Conservation (phyloP, 2,888 invertebrate genomes). For the Syritta pipiens region DNA sequence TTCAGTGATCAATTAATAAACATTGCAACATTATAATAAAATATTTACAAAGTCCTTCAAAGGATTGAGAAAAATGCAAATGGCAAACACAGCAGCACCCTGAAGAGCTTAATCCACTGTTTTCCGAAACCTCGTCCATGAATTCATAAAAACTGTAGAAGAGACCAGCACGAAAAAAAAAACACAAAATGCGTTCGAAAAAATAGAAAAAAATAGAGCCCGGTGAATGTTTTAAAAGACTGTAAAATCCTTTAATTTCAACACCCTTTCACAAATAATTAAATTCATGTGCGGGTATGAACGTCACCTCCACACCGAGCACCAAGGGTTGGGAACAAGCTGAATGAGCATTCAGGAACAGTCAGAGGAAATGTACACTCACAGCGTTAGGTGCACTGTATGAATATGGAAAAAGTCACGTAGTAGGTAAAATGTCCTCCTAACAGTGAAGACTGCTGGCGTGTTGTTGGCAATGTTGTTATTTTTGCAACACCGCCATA, state of each 20-base stretch:
- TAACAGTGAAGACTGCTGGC: constrained; percentile 24
- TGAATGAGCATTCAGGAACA: constrained; percentile 50
- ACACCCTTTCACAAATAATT: constrained; percentile 49
- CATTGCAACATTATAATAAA: constrained; percentile 13
- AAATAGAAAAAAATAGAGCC: constrained; percentile 1
- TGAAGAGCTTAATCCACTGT: constrained; percentile 32
- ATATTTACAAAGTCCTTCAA: constrained; percentile 11
- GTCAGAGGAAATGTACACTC: constrained; percentile 40
- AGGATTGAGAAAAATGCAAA: constrained; percentile 29
- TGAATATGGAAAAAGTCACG: constrained; percentile 53
- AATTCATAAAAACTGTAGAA: background rate
- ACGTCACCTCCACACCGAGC: background rate
- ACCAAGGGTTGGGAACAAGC: constrained; percentile 19
- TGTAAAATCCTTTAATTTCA: constrained; percentile 40
- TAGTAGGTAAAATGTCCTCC: constrained; percentile 44
- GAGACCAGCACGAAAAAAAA: background rate
- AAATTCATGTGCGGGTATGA: constrained; percentile 42
- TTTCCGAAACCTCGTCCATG: constrained; percentile 25
- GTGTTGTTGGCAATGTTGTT: constrained; percentile 39
- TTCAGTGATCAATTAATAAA: constrained; percentile 16
- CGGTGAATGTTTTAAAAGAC: constrained; percentile 18
- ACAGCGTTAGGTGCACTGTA: constrained; percentile 33
- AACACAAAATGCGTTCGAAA: constrained; percentile 4
- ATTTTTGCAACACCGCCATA: constrained; percentile 47
- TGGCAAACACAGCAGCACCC: constrained; percentile 13